A percentile compares a stretch with the other conserved stretches of the same genome.
Conservation (phyloP, 2,113 vertebrate species). For the Pluvianellus socialis region DNA sequence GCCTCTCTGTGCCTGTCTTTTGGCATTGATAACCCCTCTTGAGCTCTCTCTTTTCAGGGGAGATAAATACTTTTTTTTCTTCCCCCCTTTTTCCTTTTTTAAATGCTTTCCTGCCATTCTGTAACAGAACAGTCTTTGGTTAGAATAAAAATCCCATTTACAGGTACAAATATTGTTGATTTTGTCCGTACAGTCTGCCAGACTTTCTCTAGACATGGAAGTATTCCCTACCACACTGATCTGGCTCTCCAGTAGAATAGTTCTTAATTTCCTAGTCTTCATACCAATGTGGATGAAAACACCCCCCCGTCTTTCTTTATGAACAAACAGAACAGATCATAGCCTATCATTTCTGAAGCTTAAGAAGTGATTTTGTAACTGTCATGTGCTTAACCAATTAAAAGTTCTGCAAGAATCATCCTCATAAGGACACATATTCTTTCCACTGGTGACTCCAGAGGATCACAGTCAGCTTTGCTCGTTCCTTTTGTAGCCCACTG, state of each 20-base stretch:
- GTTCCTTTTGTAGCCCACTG: not conserved
- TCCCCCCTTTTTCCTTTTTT: not conserved
- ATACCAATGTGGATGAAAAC: not conserved
- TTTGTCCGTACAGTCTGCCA: not conserved
- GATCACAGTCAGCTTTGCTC: not conserved
- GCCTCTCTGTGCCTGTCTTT: not conserved
- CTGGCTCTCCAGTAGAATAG: not conserved
- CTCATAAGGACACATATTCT: not conserved
- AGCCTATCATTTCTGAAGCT: not conserved
- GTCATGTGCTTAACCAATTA: not conserved
- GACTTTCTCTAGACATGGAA: not conserved
- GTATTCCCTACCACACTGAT: not conserved
- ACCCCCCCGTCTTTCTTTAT: not conserved
- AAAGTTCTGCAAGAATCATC: not conserved
- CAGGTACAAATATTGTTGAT: not conserved
- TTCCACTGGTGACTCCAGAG: not conserved
- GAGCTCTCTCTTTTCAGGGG: not conserved
- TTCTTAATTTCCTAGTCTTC: not conserved
- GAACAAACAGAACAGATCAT: not conserved
- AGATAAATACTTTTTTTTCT: accelerated
- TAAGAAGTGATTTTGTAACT: not conserved
- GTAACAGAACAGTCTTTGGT: not conserved
- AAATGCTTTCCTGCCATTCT: not conserved
- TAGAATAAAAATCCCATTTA: not conserved
- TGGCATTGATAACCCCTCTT: not conserved